phyloP scores from a whole-genome alignment of 2,888 invertebrate species.

The Drosophila neonasuta region DNA sequence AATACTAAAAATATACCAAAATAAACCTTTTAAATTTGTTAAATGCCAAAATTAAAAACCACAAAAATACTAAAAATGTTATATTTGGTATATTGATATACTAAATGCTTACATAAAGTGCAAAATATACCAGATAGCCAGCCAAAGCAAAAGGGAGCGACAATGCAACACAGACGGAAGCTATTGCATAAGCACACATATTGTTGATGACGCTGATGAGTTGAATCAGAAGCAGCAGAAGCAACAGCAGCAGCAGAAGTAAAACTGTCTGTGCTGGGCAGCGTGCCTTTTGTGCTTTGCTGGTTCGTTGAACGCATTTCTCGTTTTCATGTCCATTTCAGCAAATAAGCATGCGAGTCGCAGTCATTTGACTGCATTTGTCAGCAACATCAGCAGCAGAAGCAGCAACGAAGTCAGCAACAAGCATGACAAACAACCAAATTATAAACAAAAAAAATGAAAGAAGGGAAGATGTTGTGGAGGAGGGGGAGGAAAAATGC shows the following conservation, averaged over 20 bases:
- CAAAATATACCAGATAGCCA: no score
- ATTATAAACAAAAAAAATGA: slow-evolving; percentile 60
- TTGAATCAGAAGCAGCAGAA: slow-evolving; percentile 27
- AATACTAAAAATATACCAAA: no score
- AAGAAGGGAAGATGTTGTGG: neutral
- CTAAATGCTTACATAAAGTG: no score
- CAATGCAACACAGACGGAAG: slow-evolving; percentile 43
- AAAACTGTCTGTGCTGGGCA: slow-evolving; percentile 25
- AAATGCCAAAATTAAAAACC: no score
- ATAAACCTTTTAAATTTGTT: no score
- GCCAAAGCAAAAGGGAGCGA: neutral
- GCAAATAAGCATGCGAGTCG: slow-evolving; percentile 44
- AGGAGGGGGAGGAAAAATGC: slow-evolving; percentile 1
- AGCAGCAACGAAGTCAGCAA: slow-evolving; percentile 31
- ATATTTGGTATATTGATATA: no score
- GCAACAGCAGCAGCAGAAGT: slow-evolving; percentile 7
- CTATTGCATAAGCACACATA: slow-evolving; percentile 26
- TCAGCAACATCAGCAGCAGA: slow-evolving; percentile 41
- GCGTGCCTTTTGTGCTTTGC: slow-evolving; percentile 62
- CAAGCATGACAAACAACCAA: slow-evolving; percentile 70
- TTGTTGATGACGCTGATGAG: slow-evolving; percentile 67
- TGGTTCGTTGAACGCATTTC: slow-evolving; percentile 78
- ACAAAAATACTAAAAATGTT: no score
- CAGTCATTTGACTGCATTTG: slow-evolving; percentile 72
- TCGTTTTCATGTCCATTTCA: slow-evolving; percentile 76